Conservation (phyloP, 2,797 vertebrate species). For the Epinephelus malabaricus region DNA sequence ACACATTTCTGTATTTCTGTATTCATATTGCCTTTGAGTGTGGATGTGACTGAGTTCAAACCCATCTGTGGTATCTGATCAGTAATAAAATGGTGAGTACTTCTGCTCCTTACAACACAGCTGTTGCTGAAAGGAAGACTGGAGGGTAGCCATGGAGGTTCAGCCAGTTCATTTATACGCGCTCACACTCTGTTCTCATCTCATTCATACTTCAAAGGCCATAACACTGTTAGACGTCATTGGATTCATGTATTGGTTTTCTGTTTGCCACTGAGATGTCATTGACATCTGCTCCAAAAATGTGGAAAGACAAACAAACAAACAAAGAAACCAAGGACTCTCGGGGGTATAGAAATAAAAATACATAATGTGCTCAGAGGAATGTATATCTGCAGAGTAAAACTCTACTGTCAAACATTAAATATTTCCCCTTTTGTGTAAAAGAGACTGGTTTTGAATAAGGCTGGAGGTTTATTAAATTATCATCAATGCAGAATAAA, state of each 20-base stretch:
- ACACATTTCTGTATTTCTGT: neutral
- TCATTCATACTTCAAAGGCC: conserved; percentile 1
- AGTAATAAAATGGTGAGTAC: neutral
- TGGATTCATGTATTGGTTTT: conserved; percentile 24
- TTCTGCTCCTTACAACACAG: conserved; percentile 5
- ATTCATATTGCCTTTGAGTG: neutral
- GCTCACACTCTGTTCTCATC: neutral
- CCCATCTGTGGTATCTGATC: neutral
- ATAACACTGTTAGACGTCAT: conserved; percentile 2
- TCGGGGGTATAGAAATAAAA: neutral
- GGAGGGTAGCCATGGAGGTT: neutral
- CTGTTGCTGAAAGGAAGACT: neutral
- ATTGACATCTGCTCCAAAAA: neutral
- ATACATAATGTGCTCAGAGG: no score
- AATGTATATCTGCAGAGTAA: no score
- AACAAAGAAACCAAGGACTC: conserved; percentile 6
- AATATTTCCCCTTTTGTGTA: no score
- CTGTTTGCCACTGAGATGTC: neutral
- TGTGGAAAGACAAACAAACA: neutral
- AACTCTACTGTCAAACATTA: no score
- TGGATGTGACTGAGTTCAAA: neutral
- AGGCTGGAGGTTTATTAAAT: no score
- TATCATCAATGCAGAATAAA: no score
- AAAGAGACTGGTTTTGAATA: no score
- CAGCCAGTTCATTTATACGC: conserved; percentile 5